Evolutionary conservation across 1,140 invertebrate species (phyloP).

Genomic region (Papilio machaon): DNA sequence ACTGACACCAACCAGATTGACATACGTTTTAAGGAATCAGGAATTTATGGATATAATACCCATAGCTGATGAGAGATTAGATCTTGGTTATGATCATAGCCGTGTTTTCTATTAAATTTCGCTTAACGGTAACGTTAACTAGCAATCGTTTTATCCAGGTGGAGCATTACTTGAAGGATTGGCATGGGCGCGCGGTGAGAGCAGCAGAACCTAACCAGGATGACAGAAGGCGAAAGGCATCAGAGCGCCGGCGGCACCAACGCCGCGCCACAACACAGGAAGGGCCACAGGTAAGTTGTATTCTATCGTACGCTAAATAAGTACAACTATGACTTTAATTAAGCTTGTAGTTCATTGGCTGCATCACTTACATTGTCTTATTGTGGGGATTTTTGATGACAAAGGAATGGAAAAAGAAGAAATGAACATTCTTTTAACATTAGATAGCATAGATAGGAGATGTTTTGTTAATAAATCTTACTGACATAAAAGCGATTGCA

Average conservation of each 20-base stretch:
- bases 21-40: background rate
- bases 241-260: slow-evolving; percentile 74
- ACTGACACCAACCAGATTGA: background rate
- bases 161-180: slow-evolving; percentile 57
- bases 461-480: background rate
- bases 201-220: slow-evolving; percentile 52
- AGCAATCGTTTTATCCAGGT: slow-evolving; percentile 53
- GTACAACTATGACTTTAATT: background rate
- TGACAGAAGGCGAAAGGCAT: slow-evolving; percentile 73
- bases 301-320: background rate
- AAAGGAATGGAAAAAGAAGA: background rate
- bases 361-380: background rate
- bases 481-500: background rate
- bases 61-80: no score
- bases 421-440: background rate
- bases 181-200: slow-evolving; percentile 76
- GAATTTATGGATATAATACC: background rate
- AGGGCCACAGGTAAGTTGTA: slow-evolving; percentile 70
- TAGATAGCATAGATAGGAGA: background rate
- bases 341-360: background rate
- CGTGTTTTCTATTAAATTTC: background rate
- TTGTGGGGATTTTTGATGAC: background rate
- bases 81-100: background rate
- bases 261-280: slow-evolving; percentile 81
- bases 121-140: background rate